Percentiles rank a stretch among this genome's conserved stretches.
phyloP scores from a whole-genome alignment of 2,797 vertebrate genomes.

The Brotula barbata region DNA sequence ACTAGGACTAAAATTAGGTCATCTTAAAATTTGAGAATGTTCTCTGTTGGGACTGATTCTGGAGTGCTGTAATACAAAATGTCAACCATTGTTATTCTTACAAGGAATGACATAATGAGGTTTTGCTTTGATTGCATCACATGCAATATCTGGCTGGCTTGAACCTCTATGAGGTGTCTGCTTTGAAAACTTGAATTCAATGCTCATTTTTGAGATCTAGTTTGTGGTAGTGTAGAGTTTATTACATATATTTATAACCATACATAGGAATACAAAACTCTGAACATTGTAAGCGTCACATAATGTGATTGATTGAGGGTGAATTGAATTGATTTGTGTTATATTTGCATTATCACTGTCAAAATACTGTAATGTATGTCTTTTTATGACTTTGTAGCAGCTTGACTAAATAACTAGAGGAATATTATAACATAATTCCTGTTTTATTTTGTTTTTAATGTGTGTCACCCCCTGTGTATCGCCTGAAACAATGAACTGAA shows the following conservation, averaged over 20 bases:
- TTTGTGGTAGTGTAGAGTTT: too few relatives aligned
- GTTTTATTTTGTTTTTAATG: not conserved
- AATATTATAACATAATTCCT: not conserved
- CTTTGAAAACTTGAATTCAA: too few relatives aligned
- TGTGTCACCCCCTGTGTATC: not conserved
- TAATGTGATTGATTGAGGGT: too few relatives aligned
- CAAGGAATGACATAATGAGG: not conserved
- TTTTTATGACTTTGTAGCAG: not conserved
- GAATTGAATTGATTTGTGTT: too few relatives aligned
- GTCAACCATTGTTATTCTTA: not conserved
- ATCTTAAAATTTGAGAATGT: not conserved
- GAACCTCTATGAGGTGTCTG: too few relatives aligned
- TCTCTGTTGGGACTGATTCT: not conserved
- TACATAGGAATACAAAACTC: too few relatives aligned
- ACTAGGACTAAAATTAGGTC: not conserved
- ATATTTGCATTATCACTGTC: too few relatives aligned
- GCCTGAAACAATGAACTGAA: slow-evolving; percentile 7
- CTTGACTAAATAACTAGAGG: not conserved
- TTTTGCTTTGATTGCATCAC: too few relatives aligned
- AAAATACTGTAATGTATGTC: not conserved
- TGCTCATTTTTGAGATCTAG: too few relatives aligned
- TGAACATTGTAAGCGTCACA: too few relatives aligned
- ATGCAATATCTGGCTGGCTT: too few relatives aligned
- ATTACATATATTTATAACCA: too few relatives aligned
- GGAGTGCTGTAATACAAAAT: not conserved